phyloP scores from a whole-genome alignment of 2,888 invertebrate genomes.

The Sussaba pulchella region DNA sequence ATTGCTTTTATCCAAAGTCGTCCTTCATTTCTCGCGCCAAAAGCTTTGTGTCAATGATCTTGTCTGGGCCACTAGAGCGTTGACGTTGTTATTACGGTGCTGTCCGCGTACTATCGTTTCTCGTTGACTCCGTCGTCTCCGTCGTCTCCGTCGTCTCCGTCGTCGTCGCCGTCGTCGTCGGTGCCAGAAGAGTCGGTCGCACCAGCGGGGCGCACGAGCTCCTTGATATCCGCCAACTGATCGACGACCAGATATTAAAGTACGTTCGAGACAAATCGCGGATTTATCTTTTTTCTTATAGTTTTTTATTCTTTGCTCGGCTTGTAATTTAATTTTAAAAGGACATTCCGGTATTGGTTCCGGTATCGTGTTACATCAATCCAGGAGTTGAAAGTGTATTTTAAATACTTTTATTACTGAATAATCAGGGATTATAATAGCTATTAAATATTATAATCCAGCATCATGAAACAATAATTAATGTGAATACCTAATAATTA shows the following conservation, averaged over 20 bases:
- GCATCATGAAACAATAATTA: too few species aligned
- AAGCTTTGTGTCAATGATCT: constrained; percentile 47
- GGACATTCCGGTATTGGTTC: too few species aligned
- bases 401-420: too few species aligned
- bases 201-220: constrained; percentile 16
- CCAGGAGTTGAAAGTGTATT: too few species aligned
- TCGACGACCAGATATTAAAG: constrained; percentile 1
- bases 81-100: constrained; percentile 46
- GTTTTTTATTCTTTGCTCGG: neutral
- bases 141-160: too few species aligned
- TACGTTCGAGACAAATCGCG: constrained; percentile 38
- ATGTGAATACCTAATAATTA: too few species aligned
- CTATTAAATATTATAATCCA: too few species aligned
- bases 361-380: too few species aligned
- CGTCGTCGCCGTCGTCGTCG: constrained; percentile 19
- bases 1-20: constrained; percentile 64
- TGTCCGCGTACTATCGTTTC: constrained; percentile 24
- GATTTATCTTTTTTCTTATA: constrained; percentile 31
- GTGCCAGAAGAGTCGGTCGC: neutral
- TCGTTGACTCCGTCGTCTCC: too few species aligned
- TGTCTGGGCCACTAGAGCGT: constrained; percentile 48
- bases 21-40: constrained; percentile 64
- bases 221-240: constrained; percentile 43
- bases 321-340: neutral
- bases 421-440: too few species aligned